These are phyloP conservation scores for Mycalesis mineus DNA, from an alignment of 2,888 invertebrate species.

Conservation along the genomic window DNA sequence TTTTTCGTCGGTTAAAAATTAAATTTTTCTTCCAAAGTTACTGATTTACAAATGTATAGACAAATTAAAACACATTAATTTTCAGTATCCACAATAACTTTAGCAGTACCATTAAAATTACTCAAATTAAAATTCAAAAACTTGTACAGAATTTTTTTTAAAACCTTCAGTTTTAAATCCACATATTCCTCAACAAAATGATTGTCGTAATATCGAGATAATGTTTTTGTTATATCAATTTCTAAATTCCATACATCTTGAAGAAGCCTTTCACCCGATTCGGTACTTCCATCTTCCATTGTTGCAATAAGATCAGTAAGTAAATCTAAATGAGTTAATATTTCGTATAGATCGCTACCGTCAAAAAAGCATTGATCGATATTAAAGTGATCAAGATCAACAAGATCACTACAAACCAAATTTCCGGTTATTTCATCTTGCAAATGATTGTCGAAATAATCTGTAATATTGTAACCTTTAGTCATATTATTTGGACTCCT, in stretches of 20 bases:
- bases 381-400: constrained; percentile 30
- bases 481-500: constrained; percentile 34
- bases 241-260: constrained; percentile 31
- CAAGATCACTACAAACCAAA: constrained; percentile 33
- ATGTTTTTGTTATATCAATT: constrained; percentile 27
- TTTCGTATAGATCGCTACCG: constrained; percentile 33
- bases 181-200: constrained; percentile 43
- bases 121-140: background rate
- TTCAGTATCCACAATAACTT: too few species aligned
- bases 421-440: constrained; percentile 31
- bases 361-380: constrained; percentile 39
- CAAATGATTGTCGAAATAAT: constrained; percentile 37
- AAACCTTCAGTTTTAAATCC: constrained; percentile 32
- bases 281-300: constrained; percentile 29
- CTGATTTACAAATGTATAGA: too few species aligned
- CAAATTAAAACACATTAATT: too few species aligned
- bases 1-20: too few species aligned
- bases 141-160: constrained; percentile 21
- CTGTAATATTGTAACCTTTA: constrained; percentile 21
- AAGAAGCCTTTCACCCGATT: constrained; percentile 33
- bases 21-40: too few species aligned
- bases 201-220: constrained; percentile 38
- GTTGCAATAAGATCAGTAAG: constrained; percentile 27
- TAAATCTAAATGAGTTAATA: constrained; percentile 29
- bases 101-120: too few species aligned